Percentiles rank a stretch among this genome's conserved stretches.
Conservation (phyloP, 2,113 vertebrate genomes). For the Ginglymostoma cirratum region DNA sequence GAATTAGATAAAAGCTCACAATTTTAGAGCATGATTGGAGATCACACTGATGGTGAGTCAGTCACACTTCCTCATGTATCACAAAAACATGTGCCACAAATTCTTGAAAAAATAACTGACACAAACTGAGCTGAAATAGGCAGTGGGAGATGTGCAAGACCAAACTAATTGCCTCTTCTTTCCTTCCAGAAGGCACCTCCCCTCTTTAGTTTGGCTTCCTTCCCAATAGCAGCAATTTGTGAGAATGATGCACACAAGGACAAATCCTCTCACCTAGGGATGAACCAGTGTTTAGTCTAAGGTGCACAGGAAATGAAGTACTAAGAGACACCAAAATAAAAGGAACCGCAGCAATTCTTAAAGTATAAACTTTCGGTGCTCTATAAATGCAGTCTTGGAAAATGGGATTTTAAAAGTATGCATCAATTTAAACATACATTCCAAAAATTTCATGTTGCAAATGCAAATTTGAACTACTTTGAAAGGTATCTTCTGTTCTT, state of each 20-base stretch:
- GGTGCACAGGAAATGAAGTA: background rate
- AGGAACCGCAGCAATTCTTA: background rate
- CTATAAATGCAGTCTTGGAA: background rate
- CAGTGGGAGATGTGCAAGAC: background rate
- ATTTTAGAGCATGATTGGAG: background rate
- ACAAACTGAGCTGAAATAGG: background rate
- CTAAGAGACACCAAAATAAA: background rate
- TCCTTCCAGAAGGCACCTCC: background rate
- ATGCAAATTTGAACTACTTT: background rate
- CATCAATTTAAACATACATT: background rate
- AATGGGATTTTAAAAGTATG: background rate
- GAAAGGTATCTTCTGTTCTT: constrained; percentile 28
- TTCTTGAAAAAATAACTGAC: background rate
- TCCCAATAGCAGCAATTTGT: background rate
- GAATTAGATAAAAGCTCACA: background rate
- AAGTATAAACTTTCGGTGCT: background rate
- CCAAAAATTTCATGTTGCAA: constrained; percentile 5
- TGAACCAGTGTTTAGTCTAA: background rate
- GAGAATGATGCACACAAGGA: background rate
- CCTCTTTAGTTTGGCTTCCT: background rate
- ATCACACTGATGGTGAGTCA: background rate
- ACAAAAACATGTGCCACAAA: background rate
- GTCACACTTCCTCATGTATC: background rate
- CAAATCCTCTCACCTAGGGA: background rate
- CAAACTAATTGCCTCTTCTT: background rate